Base-by-base conservation (phyloP, 2,113 vertebrate genomes). In the Psittacara wagleri region DNA sequence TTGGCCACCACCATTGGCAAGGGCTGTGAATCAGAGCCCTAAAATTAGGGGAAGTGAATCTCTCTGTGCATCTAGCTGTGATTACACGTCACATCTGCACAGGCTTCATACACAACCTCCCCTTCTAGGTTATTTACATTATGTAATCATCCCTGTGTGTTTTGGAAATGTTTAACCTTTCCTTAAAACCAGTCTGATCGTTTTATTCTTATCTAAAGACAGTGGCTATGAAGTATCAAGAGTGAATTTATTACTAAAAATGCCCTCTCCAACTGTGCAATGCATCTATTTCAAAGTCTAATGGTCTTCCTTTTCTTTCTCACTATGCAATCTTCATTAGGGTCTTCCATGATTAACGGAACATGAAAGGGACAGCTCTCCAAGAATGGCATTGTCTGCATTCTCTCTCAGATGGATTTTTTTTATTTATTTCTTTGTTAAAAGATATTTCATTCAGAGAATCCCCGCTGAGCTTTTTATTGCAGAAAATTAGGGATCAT, bases 381-480 rank as follows among this genome's bases (percentile, higher is more conserved):
- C 94, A 96, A 95, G 94, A 92, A 17, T 95, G 95, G 93, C 89
- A 97, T 94, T 94, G 66, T 80, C 97, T 97, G 93, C 86, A 94
- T 97, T 97, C 84, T 91, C 92, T 96, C 87, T 76, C 27, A 92
- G 79, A 83, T 95, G 82, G 64, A 95, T 94, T 96, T 83, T 63
- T 24, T 3, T 7, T 74, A 96, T 96, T 97, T 97, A 94, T 97
- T 97, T 88, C 4, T 96, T 90, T 97, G 96, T 97, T 83, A 94
- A 96, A 97, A 97, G 94, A 97, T 98, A 98, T 97, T 97, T 98
- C 96, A 97, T 97, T 97, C 95, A 94, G 88, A 96, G 97, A 97
- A 98, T 97, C 97, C 97, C 97, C 46, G 76, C 96, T 98, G 97
- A 97, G 95, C 79, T 98, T 97, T 97, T 98, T 97, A 97, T 98